Evolutionary conservation across 1,140 invertebrate genomes (phyloP).

Genomic region (Xylocopa sonorina): DNA sequence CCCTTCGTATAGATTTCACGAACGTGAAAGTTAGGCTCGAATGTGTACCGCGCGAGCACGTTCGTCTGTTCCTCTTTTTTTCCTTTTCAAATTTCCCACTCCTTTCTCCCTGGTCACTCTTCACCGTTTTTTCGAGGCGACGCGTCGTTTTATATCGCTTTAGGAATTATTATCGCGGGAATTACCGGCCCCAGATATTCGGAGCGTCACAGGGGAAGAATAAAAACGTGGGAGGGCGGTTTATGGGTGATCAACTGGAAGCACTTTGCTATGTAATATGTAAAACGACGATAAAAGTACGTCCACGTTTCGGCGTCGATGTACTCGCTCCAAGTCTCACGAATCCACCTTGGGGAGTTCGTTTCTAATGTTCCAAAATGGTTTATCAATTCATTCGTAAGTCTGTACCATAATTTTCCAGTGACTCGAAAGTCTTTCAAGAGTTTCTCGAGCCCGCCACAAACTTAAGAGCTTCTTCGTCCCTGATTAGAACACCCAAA

Average conservation of each 20-base stretch:
- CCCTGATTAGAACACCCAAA: neutral
- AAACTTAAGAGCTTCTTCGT: neutral
- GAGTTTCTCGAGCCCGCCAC: neutral
- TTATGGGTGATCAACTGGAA: constrained; percentile 41
- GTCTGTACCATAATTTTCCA: neutral
- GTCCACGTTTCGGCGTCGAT: constrained; percentile 3
- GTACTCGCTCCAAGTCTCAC: neutral
- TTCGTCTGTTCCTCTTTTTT: constrained; percentile 1
- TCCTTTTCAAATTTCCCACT: neutral
- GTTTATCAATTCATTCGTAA: constrained; percentile 5
- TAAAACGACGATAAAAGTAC: constrained; percentile 33
- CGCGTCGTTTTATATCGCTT: constrained; percentile 29
- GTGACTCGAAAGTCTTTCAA: neutral
- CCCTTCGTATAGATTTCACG: neutral
- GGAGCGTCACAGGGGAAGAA: constrained; percentile 23
- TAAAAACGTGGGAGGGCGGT: constrained; percentile 16
- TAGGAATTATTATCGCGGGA: constrained; percentile 26
- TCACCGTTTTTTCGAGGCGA: constrained; percentile 31
- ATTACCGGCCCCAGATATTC: constrained; percentile 17
- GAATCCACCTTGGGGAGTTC: too few species aligned
- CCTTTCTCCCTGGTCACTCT: neutral
- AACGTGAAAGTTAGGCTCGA: constrained; percentile 24
- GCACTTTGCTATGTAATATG: constrained; percentile 23
- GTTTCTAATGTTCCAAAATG: neutral
- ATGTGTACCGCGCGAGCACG: neutral